Percentiles rank a stretch among this genome's conserved stretches.
These are phyloP conservation scores for Caenorhabditis briggsae DNA, from an alignment of 1,140 invertebrate genomes.

Conservation along the genomic window DNA sequence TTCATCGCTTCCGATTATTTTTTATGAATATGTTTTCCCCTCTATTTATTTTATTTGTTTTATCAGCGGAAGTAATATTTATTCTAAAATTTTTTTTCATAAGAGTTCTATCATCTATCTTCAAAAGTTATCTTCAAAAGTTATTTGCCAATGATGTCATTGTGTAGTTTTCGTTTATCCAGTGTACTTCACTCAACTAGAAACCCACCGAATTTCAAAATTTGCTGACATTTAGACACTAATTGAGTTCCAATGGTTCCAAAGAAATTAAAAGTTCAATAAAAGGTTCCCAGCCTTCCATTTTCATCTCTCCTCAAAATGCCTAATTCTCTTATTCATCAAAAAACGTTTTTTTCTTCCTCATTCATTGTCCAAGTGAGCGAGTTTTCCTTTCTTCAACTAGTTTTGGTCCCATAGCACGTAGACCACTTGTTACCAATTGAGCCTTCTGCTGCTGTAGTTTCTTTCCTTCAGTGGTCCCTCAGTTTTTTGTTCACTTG, in stretches of 20 bases:
- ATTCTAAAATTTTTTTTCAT: background rate
- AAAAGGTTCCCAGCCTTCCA: background rate
- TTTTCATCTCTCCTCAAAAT: background rate
- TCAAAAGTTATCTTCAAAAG: no score
- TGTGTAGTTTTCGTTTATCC: slow-evolving; percentile 21
- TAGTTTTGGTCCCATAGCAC: background rate
- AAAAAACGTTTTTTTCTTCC: slow-evolving; percentile 3
- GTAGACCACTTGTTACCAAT: slow-evolving; percentile 29
- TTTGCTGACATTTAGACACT: background rate
- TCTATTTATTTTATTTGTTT: no score
- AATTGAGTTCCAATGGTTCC: slow-evolving; percentile 6
- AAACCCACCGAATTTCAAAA: slow-evolving; percentile 3
- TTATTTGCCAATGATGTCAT: background rate
- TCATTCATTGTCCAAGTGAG: slow-evolving; percentile 15
- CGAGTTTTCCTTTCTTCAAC: slow-evolving; percentile 22
- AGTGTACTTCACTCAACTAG: background rate
- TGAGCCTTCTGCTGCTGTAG: background rate
- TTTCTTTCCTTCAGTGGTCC: background rate
- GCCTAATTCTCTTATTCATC: slow-evolving; percentile 10
- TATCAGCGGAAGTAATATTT: no score
- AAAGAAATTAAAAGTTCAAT: background rate
- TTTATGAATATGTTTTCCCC: no score
- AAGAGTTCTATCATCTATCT: no score
- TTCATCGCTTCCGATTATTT: no score
- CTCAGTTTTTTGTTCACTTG: slow-evolving; percentile 17